Conservation (phyloP, 2,797 vertebrate genomes). For the Crocidura indochinensis region DNA sequence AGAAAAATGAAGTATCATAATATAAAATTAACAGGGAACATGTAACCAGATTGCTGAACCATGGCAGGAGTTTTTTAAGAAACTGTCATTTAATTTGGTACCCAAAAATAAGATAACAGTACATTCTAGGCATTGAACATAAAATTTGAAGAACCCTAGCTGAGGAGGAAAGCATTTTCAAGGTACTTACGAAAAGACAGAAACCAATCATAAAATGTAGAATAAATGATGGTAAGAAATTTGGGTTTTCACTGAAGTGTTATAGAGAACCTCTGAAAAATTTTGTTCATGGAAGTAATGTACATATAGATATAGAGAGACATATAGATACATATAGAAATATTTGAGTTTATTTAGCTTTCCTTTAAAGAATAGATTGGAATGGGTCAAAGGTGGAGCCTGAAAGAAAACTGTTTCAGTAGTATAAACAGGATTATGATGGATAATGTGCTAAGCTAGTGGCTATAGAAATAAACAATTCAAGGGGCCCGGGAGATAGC, state of each 20-base stretch:
- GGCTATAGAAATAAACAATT: not conserved
- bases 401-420: constrained; percentile 46
- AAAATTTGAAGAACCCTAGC: constrained; percentile 3
- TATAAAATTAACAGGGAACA: constrained; percentile 15
- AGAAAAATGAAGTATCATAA: not conserved
- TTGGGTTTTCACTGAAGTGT: constrained; percentile 31
- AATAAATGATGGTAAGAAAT: constrained; percentile 30
- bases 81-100: constrained; percentile 18
- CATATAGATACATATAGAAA: not conserved
- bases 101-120: not conserved
- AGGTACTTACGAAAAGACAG: constrained; percentile 44
- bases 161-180: constrained; percentile 46
- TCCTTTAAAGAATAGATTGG: constrained; percentile 28
- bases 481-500: too few species aligned
- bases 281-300: constrained; percentile 39
- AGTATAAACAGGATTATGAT: constrained; percentile 4
- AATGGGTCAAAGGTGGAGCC: not conserved
- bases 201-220: not conserved
- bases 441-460: constrained; percentile 3
- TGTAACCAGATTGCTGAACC: constrained; percentile 31
- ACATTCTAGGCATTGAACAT: constrained; percentile 22
- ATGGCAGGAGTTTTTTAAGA: constrained; percentile 37
- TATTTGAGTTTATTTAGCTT: constrained; percentile 24
- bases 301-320: constrained; percentile 11
- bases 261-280: constrained; percentile 28